Evolutionary conservation across 2,113 vertebrate genomes (phyloP).

Genomic region (Psammodynastes pulverulentus): DNA sequence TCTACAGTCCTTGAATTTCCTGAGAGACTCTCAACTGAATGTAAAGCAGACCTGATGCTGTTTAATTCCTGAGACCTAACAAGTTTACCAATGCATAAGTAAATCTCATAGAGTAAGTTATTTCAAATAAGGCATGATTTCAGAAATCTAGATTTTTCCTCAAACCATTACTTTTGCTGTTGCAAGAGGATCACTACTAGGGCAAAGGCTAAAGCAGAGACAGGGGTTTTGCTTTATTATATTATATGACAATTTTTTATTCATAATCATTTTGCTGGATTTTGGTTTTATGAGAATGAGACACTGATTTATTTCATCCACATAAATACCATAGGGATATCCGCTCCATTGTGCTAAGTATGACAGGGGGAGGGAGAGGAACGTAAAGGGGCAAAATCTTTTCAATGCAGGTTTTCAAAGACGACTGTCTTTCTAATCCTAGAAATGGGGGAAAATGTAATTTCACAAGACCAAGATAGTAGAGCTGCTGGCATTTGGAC

Average conservation of each 20-base stretch:
- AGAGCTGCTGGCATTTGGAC: background rate
- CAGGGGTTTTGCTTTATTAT: background rate
- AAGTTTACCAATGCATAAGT: background rate
- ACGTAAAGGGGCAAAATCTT: background rate
- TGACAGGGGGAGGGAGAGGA: background rate
- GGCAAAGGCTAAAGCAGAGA: background rate
- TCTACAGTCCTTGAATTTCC: background rate
- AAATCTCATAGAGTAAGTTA: background rate
- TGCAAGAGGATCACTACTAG: background rate
- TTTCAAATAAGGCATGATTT: background rate
- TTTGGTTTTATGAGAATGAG: conserved; percentile 4
- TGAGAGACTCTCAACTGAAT: background rate
- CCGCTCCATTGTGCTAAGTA: background rate
- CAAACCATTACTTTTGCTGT: background rate
- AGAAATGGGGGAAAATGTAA: background rate
- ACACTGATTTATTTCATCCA: conserved; percentile 10
- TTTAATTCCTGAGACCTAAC: background rate
- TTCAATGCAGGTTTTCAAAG: background rate
- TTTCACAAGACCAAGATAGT: conserved; percentile 3
- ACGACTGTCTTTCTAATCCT: background rate
- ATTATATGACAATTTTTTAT: conserved; percentile 1
- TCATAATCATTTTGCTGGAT: conserved; percentile 5
- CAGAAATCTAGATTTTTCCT: background rate
- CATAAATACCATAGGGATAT: background rate
- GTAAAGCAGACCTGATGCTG: background rate